Evolutionary conservation across 2,113 vertebrate species (phyloP).

Genomic region (Nansenia antarctica): DNA sequence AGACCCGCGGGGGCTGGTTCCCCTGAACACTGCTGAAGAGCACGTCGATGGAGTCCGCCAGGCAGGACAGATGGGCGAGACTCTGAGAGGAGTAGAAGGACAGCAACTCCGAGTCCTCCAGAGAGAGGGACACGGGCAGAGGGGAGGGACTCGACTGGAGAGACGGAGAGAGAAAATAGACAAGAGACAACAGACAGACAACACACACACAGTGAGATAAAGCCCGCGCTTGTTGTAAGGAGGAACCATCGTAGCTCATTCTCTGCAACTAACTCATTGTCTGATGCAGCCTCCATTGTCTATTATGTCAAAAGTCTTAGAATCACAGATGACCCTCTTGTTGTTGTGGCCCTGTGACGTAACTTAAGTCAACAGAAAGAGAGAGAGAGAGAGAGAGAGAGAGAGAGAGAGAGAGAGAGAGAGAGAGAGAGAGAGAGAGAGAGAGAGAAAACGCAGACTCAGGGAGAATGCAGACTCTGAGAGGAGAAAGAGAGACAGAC

Average conservation of each 20-base stretch:
- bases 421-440: background rate
- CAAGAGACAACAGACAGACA: background rate
- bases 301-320: background rate
- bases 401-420: background rate
- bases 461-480: too few species aligned
- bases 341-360: background rate
- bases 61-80: slow-evolving; percentile 81
- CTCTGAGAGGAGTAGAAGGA: slow-evolving; percentile 90
- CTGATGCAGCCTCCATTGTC: background rate
- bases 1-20: slow-evolving; percentile 83
- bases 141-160: slow-evolving; percentile 69
- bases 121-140: slow-evolving; percentile 72
- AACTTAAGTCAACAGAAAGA: background rate
- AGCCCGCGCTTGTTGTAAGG: background rate
- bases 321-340: slow-evolving; percentile 1
- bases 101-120: slow-evolving; percentile 84
- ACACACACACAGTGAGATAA: background rate
- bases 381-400: background rate
- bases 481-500: too few species aligned
- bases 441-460: too few species aligned
- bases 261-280: background rate
- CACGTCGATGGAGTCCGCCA: slow-evolving; percentile 81
- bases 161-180: background rate
- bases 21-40: slow-evolving; percentile 81
- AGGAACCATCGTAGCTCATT: background rate